Percentiles rank a stretch among this genome's conserved stretches.
Evolutionary conservation across 2,888 invertebrate species (phyloP).

Genomic region (Parnassius orleans): DNA sequence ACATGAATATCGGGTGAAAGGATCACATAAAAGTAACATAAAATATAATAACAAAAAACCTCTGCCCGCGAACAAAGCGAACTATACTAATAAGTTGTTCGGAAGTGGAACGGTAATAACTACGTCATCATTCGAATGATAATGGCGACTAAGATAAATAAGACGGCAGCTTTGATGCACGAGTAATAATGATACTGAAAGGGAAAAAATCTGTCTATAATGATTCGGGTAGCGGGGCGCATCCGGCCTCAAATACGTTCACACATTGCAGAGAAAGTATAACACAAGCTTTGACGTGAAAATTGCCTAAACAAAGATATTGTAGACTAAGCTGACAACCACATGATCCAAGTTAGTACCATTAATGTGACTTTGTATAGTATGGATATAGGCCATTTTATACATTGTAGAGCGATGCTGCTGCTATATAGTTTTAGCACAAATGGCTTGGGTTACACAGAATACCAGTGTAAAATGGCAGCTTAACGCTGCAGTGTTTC

Average conservation of each 20-base stretch:
- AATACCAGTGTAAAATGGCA: too few species aligned
- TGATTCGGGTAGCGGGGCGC: slow-evolving; percentile 46
- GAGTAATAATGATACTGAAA: slow-evolving; percentile 58
- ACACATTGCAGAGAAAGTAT: slow-evolving; percentile 26
- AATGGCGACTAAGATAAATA: slow-evolving; percentile 65
- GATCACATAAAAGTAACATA: slow-evolving; percentile 43
- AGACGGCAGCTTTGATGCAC: slow-evolving; percentile 60
- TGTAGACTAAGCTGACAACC: background rate
- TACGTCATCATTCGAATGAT: slow-evolving; percentile 65
- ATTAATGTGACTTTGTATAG: too few species aligned
- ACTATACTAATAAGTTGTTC: slow-evolving; percentile 59
- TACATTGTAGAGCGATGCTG: too few species aligned
- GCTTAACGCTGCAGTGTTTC: too few species aligned
- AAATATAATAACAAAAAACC: slow-evolving; percentile 55
- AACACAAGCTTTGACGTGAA: slow-evolving; percentile 14
- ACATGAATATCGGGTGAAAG: slow-evolving; percentile 45
- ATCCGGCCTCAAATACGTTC: slow-evolving; percentile 45
- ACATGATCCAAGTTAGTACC: too few species aligned
- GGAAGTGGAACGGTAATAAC: slow-evolving; percentile 58
- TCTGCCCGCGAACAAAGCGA: slow-evolving; percentile 53
- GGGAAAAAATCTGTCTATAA: slow-evolving; percentile 35
- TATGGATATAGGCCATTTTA: too few species aligned
- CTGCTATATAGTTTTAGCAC: too few species aligned
- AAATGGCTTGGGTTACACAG: too few species aligned
- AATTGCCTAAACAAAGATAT: slow-evolving; percentile 24